Evolutionary conservation across 2,113 vertebrate genomes (phyloP), one percentile per base, ranked within the genome.

Genomic region (Oncorhynchus mykiss): DNA sequence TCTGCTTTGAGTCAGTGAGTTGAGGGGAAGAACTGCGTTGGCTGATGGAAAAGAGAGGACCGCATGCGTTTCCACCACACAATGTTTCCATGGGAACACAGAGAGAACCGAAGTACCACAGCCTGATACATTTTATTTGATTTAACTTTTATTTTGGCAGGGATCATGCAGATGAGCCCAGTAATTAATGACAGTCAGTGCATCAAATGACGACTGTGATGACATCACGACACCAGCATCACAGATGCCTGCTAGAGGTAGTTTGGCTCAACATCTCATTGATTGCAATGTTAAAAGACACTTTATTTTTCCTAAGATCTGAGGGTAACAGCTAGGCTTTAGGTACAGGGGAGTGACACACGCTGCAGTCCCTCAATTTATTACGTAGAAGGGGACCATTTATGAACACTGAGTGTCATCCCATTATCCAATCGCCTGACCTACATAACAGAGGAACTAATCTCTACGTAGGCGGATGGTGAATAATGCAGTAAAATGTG

Each of bases 401-500:
- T 82, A 88, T 78, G 79, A 89, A 81, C 80, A 81, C 79, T 78
- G 83, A 91, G 90, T 90, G 86, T 86, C 89, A 88, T 86, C 87
- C 88, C 87, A 90, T 92, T 87, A 88, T 86, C 86, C 85, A 88
- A 84, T 87, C 85, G 84, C 85, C 86, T 92, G 90, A 93, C 91
- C 92, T 90, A 92, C 87, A 92, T 93, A 91, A 88, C 87, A 84
- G 85, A 80, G 49, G 82, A 90, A 88, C 86, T 91, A 89, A 93
- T 92, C 89, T 92, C 84, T 69, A 81, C 86, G 91, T 91, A 90
- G 91, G 91, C 80, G 87, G 89, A 83, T 82, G 82, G 86, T 93
- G 91, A 92, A 91, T 92, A 92, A 91, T 92, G 87, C 89, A 91
- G 86, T 79, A 83, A 91, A 91, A 89, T 90, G 89, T 90, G 89